Base-by-base conservation (phyloP, 2,113 vertebrate species). In the Sporophila hypoxantha region DNA sequence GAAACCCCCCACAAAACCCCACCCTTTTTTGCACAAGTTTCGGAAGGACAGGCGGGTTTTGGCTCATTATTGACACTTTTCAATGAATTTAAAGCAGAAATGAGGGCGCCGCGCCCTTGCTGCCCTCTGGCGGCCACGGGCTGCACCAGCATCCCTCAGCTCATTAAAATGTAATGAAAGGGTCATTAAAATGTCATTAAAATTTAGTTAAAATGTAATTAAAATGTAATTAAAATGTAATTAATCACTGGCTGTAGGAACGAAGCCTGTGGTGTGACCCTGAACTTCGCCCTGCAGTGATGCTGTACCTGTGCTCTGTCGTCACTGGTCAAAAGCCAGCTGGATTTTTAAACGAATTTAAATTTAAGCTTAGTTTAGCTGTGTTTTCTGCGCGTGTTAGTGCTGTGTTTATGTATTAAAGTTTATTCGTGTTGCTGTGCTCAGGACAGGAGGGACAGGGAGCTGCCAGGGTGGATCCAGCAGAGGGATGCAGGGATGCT, bases 91-190 rank as follows among this genome's bases (percentile, higher is more conserved):
- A 9, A 8, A 44, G 21, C 32, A 61, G 7, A 26, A 36, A 2
- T 2, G 18, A 22, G 9, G 4, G 25, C 11, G 39, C 23, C 20
- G 30, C 1, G 21, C n/a, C 5, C 22, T 5, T 10, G 16, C 74
- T 64, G 74, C 65, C 83, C 65, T 26, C 83, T 77, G 37, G 83
- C 65, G 74, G 83, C 56, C 55, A 29, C 64, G 17, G 1, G 7
- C 57, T 23, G 68, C 79, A 0, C 25, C 36, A 1, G 14, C 53
- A 0, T 18, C 0, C 25, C 46, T 0, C 5, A 1, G 23, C 27
- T 19, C 12, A 55, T 73, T 41, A 30, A 9, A 4, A 3, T 5
- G 17, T 32, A 32, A 55, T 55, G 13, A 9, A 6, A 4, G 10
- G 5, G 32, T 56, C 13, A 14, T 56, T 56, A 22, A 6, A 4